Conservation (phyloP, 2,113 vertebrate species). For the pig (Sus scrofa) region DNA sequence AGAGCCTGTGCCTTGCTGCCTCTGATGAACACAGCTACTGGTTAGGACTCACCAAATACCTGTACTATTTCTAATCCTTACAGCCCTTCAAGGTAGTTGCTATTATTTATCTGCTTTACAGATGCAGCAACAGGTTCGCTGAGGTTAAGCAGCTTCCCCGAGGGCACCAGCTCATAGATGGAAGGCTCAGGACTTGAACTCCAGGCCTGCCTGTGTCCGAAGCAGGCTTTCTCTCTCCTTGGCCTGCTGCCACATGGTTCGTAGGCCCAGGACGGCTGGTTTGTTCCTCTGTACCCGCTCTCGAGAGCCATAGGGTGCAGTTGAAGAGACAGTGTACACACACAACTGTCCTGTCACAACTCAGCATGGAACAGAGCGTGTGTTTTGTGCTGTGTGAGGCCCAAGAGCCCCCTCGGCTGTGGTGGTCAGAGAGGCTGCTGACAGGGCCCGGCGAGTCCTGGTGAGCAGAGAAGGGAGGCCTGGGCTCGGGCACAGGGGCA, state of each 20-base stretch:
- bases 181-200: neutral
- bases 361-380: neutral
- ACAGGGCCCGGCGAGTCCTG: neutral
- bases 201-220: neutral
- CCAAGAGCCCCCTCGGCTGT: neutral
- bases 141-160: neutral
- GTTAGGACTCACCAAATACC: neutral
- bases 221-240: neutral
- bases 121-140: neutral
- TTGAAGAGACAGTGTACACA: neutral
- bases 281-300: neutral
- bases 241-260: neutral
- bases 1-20: neutral
- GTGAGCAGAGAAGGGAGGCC: neutral
- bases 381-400: neutral
- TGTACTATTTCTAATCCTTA: neutral
- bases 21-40: neutral
- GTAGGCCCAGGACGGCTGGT: neutral
- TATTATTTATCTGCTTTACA: neutral
- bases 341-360: neutral
- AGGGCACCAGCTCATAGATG: neutral
- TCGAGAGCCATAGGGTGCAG: neutral
- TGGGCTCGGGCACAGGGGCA: neutral
- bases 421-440: neutral
- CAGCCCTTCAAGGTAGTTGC: neutral